Conservation (phyloP, 2,888 invertebrate genomes). For the Acanthosoma haemorrhoidale region DNA sequence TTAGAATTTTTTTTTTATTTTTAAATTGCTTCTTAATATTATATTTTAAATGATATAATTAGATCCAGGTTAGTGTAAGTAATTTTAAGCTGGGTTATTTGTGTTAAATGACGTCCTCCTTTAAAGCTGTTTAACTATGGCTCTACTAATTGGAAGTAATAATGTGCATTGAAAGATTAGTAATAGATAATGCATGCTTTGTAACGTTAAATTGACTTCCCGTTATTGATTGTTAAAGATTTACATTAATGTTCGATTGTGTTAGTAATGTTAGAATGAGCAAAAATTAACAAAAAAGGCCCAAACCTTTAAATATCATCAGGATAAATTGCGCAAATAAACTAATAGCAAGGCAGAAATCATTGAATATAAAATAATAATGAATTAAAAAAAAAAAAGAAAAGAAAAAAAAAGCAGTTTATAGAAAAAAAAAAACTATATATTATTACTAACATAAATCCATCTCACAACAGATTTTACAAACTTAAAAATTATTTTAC, state of each 20-base stretch:
- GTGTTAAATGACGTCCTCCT: not conserved
- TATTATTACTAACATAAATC: slow-evolving; percentile 37
- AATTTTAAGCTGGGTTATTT: not conserved
- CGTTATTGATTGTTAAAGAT: not conserved
- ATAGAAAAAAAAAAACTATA: not conserved
- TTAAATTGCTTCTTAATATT: not conserved
- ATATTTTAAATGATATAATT: not conserved
- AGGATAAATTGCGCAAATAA: not conserved
- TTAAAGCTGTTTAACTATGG: not conserved
- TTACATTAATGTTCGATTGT: too few relatives aligned
- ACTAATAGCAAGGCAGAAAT: slow-evolving; percentile 18
- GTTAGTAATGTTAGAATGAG: slow-evolving; percentile 12
- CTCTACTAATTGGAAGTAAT: not conserved
- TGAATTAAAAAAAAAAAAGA: slow-evolving; percentile 23
- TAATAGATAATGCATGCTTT: not conserved
- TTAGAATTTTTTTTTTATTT: not conserved
- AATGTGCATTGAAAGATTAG: not conserved
- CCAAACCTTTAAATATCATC: slow-evolving; percentile 33
- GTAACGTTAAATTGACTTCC: not conserved
- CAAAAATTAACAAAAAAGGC: slow-evolving; percentile 37
- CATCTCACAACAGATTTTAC: slow-evolving; percentile 40
- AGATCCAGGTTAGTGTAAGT: not conserved
- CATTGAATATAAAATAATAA: slow-evolving; percentile 26
- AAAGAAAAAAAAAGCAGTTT: slow-evolving; percentile 22
- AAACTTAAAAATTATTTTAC: slow-evolving; percentile 22